A percentile compares a stretch with the other conserved stretches of the same genome.
Evolutionary conservation across 1,140 invertebrate genomes (phyloP).

Genomic region (Heliconius nattereri): DNA sequence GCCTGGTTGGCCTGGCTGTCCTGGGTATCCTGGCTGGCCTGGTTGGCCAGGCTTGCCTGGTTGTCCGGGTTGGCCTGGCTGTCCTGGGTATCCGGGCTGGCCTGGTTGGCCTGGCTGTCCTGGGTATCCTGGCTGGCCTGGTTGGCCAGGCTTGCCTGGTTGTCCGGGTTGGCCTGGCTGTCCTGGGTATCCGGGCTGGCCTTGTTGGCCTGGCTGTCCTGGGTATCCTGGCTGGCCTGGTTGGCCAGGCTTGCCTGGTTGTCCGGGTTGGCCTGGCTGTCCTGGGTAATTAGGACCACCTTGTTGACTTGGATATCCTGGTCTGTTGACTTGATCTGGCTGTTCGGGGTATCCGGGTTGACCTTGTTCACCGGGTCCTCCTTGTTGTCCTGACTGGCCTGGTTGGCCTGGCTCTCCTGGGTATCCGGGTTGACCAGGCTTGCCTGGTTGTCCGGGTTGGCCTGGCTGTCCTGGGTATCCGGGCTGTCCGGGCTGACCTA

Average conservation of each 20-base stretch:
- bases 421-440: slow-evolving; percentile 30
- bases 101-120: slow-evolving; percentile 34
- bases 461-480: slow-evolving; percentile 42
- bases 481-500: slow-evolving; percentile 37
- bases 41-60: slow-evolving; percentile 36
- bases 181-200: background rate
- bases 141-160: slow-evolving; percentile 36
- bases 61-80: slow-evolving; percentile 40
- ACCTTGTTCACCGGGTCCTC: slow-evolving; percentile 36
- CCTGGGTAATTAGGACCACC: too few relatives aligned
- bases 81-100: slow-evolving; percentile 32
- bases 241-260: slow-evolving; percentile 26
- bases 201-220: background rate
- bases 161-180: slow-evolving; percentile 36
- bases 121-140: slow-evolving; percentile 31
- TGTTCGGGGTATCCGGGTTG: slow-evolving; percentile 27
- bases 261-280: slow-evolving; percentile 37
- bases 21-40: slow-evolving; percentile 37
- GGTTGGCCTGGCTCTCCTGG: slow-evolving; percentile 31
- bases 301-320: slow-evolving; percentile 34
- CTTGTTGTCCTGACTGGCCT: slow-evolving; percentile 34
- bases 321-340: slow-evolving; percentile 35
- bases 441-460: slow-evolving; percentile 34
- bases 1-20: slow-evolving; percentile 36
- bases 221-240: background rate